Evolutionary conservation across 1,140 invertebrate genomes (phyloP).

Genomic region (Drosophila pectinifera): DNA sequence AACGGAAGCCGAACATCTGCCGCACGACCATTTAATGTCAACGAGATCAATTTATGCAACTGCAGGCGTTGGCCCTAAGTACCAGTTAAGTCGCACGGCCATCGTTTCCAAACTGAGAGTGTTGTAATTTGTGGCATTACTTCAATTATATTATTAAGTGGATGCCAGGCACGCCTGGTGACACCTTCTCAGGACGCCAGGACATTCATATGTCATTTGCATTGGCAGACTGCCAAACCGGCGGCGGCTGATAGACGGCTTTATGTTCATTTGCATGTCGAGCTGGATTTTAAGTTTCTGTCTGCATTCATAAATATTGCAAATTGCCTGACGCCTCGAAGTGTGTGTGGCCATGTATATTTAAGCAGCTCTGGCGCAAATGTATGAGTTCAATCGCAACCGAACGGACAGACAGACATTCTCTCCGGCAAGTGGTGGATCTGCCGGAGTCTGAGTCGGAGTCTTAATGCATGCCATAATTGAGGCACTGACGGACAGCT

Average conservation of each 20-base stretch:
- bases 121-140: conserved; percentile 68
- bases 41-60: conserved; percentile 44
- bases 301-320: conserved; percentile 60
- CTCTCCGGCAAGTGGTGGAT: not conserved
- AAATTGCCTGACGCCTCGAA: conserved; percentile 40
- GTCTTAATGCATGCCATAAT: conserved; percentile 51
- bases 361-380: conserved; percentile 47
- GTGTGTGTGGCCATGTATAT: conserved; percentile 45
- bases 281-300: conserved; percentile 49
- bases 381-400: conserved; percentile 52
- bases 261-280: conserved; percentile 48
- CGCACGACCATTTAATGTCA: conserved; percentile 44
- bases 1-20: conserved; percentile 1
- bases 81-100: conserved; percentile 40
- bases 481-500: conserved; percentile 39
- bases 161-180: conserved; percentile 37
- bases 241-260: conserved; percentile 32
- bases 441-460: too few species aligned
- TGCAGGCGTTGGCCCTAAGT: conserved; percentile 27
- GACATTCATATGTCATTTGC: conserved; percentile 44
- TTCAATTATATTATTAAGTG: conserved; percentile 68
- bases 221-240: conserved; percentile 43
- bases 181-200: conserved; percentile 27
- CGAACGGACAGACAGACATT: conserved; percentile 5
- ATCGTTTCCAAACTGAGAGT: conserved; percentile 30